Base-by-base conservation (phyloP, 2,797 vertebrate species). In the Mareca penelope region DNA sequence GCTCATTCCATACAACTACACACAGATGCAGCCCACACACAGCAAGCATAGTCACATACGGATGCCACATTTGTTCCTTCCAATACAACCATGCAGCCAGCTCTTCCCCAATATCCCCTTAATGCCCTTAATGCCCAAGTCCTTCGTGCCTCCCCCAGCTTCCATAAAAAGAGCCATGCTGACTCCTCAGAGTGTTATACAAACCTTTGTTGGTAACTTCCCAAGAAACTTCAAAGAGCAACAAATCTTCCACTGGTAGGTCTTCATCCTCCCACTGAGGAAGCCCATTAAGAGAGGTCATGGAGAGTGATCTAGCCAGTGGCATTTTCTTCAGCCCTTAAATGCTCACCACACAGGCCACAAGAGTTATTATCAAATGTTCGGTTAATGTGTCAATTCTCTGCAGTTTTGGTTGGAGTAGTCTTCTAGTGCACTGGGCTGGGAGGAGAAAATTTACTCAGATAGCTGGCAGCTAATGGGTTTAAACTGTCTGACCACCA, bases 141-240 rank as follows among this genome's bases (percentile, higher is more conserved):
- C 63, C 59, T 64, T 37, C 64, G n/a, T 2, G 10, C 33, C 63
- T 82, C 52, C 88, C 65, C 26, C 42, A 22, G 5, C 16, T 39
- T 44, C 57, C 1, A 0, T 7, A 8, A 31, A 80, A 89, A 63
- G 16, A 65, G 46, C 7, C 2, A 29, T 26, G 35, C 6, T 7
- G 29, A 61, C 21, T 42, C 40, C 53, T 40, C 23, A 16, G 21
- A 46, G n/a, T 4, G 11, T 5, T 70, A 70, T 73, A 97, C 98
- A 94, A 91, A 99, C 99, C 99, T 99, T 99, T 99, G 97, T 99
- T 99, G 82, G 99, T 98, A 90, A 99, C 99, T 96, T 99, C 99
- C 99, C 99, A 99, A 64, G 99, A 97, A n/a, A 99, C 96, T 97
- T 99, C 99, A 19, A 99, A 99, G 37, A 99, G 98, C 90, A 99